Conservation (phyloP, 2,113 vertebrate species). For the Siniperca knerii region DNA sequence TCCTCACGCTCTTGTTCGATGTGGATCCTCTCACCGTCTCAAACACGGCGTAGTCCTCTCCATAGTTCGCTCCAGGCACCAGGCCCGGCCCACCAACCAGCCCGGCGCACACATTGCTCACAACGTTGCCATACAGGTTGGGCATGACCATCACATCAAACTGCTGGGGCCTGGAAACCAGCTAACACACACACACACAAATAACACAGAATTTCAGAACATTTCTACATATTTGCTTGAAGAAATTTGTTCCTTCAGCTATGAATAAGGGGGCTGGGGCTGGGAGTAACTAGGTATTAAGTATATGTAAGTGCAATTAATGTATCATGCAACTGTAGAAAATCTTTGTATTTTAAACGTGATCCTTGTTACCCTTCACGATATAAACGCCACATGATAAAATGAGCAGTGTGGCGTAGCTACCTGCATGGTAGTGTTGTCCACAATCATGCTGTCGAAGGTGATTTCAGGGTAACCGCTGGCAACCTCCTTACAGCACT, state of each 20-base stretch:
- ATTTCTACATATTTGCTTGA: background rate
- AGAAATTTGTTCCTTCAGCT: background rate
- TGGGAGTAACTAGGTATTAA: too few relatives aligned
- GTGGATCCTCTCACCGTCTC: constrained; percentile 82
- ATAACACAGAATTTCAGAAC: background rate
- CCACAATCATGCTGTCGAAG: constrained; percentile 90
- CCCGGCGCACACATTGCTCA: constrained; percentile 90
- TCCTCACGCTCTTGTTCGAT: background rate
- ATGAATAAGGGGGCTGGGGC: background rate
- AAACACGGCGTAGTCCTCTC: constrained; percentile 87
- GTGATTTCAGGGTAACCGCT: constrained; percentile 86
- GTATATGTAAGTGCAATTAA: too few relatives aligned
- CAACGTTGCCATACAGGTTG: constrained; percentile 90
- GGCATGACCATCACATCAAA: constrained; percentile 93
- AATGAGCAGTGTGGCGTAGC: background rate
- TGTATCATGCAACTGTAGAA: background rate
- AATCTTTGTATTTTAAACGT: background rate
- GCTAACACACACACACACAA: constrained; percentile 65
- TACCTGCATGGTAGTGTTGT: constrained; percentile 92
- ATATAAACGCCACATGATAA: background rate
- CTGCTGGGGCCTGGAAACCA: constrained; percentile 89
- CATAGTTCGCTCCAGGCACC: constrained; percentile 87
- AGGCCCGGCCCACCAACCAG: constrained; percentile 86
- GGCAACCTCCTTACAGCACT: constrained; percentile 89
- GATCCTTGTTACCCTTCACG: background rate